Conservation (phyloP, 1,140 invertebrate genomes). For the Tenebrio molitor region DNA sequence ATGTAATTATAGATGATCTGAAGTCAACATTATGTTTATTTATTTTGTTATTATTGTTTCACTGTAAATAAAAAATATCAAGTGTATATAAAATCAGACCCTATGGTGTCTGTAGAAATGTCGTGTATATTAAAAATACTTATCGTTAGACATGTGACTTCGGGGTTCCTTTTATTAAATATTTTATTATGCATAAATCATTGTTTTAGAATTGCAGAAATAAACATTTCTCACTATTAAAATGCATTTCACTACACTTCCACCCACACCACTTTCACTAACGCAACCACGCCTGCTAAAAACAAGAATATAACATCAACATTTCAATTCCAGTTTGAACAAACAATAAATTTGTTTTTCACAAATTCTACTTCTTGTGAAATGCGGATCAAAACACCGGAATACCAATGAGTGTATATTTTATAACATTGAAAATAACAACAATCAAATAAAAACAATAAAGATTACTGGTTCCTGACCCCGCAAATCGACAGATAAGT, state of each 20-base stretch:
- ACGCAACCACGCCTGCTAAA: no score
- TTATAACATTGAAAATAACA: conserved; percentile 10
- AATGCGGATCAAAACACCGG: no score
- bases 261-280: neutral
- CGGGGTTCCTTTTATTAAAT: conserved; percentile 62
- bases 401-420: conserved; percentile 22
- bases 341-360: no score
- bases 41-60: conserved; percentile 60
- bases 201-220: conserved; percentile 64
- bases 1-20: conserved; percentile 44
- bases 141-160: conserved; percentile 60
- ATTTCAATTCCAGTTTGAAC: no score
- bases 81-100: conserved; percentile 61
- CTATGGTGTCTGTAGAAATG: conserved; percentile 62
- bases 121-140: conserved; percentile 56
- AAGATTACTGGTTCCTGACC: conserved; percentile 64
- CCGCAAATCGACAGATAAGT: conserved; percentile 84
- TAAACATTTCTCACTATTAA: conserved; percentile 64
- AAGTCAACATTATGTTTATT: conserved; percentile 55
- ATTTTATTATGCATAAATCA: conserved; percentile 64
- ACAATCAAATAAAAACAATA: conserved; percentile 22
- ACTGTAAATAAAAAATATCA: conserved; percentile 63
- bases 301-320: no score
- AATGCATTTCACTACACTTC: neutral
- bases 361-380: no score